phyloP scores from a whole-genome alignment of 2,888 invertebrate species.

The Sarcophaga subvicina region DNA sequence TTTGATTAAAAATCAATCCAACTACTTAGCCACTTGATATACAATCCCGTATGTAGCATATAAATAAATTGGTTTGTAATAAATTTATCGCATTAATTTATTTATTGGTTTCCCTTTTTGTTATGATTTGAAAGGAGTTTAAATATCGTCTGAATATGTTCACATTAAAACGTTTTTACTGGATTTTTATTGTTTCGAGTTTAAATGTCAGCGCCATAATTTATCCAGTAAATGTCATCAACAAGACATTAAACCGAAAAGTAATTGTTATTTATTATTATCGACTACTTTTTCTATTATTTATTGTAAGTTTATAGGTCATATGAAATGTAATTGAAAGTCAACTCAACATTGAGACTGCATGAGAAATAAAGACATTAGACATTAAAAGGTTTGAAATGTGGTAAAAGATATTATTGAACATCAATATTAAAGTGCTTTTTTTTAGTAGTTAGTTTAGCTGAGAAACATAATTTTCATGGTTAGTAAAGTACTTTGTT shows the following conservation, averaged over 20 bases:
- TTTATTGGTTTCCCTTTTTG: background rate
- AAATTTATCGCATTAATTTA: background rate
- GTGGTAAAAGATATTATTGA: background rate
- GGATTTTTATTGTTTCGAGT: background rate
- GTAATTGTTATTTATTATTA: background rate
- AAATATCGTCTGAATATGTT: background rate
- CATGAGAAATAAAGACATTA: background rate
- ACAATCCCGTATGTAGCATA: too few species aligned
- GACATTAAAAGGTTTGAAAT: background rate
- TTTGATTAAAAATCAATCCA: too few species aligned
- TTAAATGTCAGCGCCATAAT: background rate
- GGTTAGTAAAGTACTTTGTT: too few species aligned
- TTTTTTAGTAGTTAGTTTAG: too few species aligned
- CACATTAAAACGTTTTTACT: background rate
- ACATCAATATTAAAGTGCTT: too few species aligned
- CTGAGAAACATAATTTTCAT: too few species aligned
- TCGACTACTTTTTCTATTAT: background rate
- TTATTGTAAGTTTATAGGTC: background rate
- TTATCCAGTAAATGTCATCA: background rate
- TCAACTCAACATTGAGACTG: background rate
- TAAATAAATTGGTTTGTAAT: too few species aligned
- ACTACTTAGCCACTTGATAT: too few species aligned
- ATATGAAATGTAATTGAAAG: background rate
- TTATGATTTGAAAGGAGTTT: background rate
- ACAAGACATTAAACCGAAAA: background rate